Evolutionary conservation across 2,888 invertebrate genomes (phyloP).

Genomic region (Synanthedon andrenaeformis): DNA sequence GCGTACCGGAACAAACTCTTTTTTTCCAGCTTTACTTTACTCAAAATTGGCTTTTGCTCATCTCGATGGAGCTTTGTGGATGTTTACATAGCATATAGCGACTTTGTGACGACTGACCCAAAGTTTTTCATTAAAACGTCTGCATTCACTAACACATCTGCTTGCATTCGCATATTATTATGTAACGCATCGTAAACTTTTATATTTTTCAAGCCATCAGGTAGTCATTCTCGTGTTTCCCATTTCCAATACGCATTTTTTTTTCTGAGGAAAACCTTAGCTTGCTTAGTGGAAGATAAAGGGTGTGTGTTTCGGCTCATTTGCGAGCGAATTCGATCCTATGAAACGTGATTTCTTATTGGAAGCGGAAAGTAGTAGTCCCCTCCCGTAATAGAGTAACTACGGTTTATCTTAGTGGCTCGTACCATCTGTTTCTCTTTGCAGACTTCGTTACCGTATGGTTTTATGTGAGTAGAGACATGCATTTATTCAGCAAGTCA

Average conservation of each 20-base stretch:
- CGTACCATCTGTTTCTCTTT: constrained; percentile 28
- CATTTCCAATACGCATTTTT: constrained; percentile 37
- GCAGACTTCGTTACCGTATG: background rate
- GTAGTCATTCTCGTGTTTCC: constrained; percentile 36
- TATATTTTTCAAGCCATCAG: constrained; percentile 60
- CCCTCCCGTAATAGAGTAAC: constrained; percentile 32
- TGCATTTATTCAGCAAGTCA: constrained; percentile 1
- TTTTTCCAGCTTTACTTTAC: constrained; percentile 26
- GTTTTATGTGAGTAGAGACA: background rate
- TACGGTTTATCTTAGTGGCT: constrained; percentile 30
- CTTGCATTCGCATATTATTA: constrained; percentile 30
- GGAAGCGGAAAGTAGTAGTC: constrained; percentile 38
- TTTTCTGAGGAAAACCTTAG: constrained; percentile 38
- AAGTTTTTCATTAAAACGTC: background rate
- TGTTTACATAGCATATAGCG: constrained; percentile 19
- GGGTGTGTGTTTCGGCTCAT: constrained; percentile 62
- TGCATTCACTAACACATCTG: constrained; percentile 16
- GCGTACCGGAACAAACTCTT: constrained; percentile 37
- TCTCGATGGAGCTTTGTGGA: constrained; percentile 13
- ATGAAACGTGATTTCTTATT: constrained; percentile 63
- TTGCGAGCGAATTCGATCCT: constrained; percentile 47
- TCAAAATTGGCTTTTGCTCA: constrained; percentile 29
- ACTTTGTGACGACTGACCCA: background rate
- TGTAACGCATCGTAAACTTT: constrained; percentile 54
- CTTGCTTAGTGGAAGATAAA: constrained; percentile 61